Conservation (phyloP, 2,113 vertebrate genomes). For the Eretmochelys imbricata region DNA sequence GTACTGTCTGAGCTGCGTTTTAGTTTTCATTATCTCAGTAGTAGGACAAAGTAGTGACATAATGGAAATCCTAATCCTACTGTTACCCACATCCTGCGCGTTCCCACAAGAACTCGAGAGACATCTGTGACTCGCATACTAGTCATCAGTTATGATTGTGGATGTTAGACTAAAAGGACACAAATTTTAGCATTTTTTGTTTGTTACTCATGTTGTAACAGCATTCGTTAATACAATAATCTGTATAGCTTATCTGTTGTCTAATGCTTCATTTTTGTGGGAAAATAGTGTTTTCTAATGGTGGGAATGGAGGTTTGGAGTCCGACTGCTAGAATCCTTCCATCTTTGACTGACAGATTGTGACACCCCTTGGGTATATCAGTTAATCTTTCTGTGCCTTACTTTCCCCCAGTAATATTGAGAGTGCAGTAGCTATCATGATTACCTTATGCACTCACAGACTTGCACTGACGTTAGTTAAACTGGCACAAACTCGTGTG, state of each 20-base stretch:
- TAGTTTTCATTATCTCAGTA: background rate
- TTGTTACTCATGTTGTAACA: no score
- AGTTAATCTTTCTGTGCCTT: fast-evolving
- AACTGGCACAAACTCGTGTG: background rate
- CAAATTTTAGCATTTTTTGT: background rate
- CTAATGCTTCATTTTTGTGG: background rate
- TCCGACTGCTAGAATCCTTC: background rate
- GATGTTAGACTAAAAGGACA: background rate
- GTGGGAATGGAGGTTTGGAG: background rate
- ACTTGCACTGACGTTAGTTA: background rate
- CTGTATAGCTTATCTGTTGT: background rate
- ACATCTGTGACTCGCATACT: background rate
- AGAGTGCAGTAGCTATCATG: background rate
- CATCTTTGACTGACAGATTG: background rate
- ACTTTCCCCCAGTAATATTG: background rate
- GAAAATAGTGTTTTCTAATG: background rate
- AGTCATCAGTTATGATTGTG: background rate
- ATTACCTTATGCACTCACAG: background rate
- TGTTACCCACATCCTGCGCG: background rate
- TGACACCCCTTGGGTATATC: background rate
- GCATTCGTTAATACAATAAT: background rate
- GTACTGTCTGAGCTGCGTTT: background rate
- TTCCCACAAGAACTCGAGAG: background rate
- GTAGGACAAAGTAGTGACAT: background rate
- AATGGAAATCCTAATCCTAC: background rate